Conservation (phyloP, 2,888 invertebrate species). For the Cryptophagus acutangulus region DNA sequence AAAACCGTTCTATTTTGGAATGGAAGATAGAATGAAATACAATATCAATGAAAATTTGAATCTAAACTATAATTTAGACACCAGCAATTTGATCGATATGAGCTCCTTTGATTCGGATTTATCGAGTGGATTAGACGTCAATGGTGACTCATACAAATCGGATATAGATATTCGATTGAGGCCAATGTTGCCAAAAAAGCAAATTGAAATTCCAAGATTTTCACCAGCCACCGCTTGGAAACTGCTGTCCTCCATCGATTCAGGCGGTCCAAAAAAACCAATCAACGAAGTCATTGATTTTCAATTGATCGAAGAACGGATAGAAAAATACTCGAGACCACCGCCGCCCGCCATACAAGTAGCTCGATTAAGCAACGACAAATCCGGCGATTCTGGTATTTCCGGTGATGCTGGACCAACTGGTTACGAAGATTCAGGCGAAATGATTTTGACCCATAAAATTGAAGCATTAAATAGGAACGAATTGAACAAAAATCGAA, state of each 20-base stretch:
- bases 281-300: constrained; percentile 38
- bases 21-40: constrained; percentile 54
- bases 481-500: too few species aligned
- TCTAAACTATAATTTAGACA: constrained; percentile 23
- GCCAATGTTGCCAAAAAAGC: constrained; percentile 75
- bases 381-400: constrained; percentile 80
- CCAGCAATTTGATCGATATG: constrained; percentile 13
- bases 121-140: constrained; percentile 52
- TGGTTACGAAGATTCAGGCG: constrained; percentile 49
- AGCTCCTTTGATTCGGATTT: constrained; percentile 55
- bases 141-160: constrained; percentile 46
- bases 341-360: constrained; percentile 49
- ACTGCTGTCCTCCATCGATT: constrained; percentile 56
- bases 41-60: constrained; percentile 25
- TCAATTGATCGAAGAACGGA: constrained; percentile 50
- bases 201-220: constrained; percentile 71
- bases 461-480: neutral
- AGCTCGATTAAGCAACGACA: constrained; percentile 54
- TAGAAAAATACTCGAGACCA: constrained; percentile 53
- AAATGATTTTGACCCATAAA: neutral
- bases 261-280: constrained; percentile 43
- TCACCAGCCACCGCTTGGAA: constrained; percentile 82
- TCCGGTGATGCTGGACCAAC: constrained; percentile 69
- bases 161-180: constrained; percentile 70
- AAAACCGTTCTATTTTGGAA: constrained; percentile 74